Evolutionary conservation across 2,888 invertebrate species (phyloP).

Genomic region (Salticus scenicus): DNA sequence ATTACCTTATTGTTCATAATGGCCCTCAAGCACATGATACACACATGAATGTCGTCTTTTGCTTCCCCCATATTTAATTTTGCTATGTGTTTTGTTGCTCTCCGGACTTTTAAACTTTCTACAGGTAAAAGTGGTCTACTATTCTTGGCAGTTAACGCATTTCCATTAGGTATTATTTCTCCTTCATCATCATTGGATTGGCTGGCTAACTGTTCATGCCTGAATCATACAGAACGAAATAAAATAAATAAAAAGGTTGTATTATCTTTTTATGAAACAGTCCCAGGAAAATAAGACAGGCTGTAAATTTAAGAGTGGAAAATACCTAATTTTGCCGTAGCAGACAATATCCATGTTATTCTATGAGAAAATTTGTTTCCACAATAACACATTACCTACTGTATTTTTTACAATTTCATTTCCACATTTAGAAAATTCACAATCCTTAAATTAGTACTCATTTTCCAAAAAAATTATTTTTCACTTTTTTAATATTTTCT

Average conservation of each 20-base stretch:
- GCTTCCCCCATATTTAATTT: slow-evolving; percentile 95
- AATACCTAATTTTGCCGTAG: too few relatives aligned
- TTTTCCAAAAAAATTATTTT: too few relatives aligned
- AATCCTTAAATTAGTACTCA: too few relatives aligned
- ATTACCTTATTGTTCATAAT: slow-evolving; percentile 98
- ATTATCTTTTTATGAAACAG: too few relatives aligned
- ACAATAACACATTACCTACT: too few relatives aligned
- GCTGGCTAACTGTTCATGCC: slow-evolving; percentile 63
- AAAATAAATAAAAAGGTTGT: not conserved
- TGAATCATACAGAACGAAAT: slow-evolving; percentile 12
- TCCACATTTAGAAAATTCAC: too few relatives aligned
- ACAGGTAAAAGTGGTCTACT: slow-evolving; percentile 76
- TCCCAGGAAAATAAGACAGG: too few relatives aligned
- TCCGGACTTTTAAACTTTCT: slow-evolving; percentile 83
- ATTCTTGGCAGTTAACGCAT: slow-evolving; percentile 22
- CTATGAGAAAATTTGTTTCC: too few relatives aligned
- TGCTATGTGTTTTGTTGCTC: slow-evolving; percentile 87
- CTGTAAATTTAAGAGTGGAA: too few relatives aligned
- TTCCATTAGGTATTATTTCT: slow-evolving; percentile 60
- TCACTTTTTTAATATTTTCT: too few relatives aligned
- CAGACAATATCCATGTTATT: too few relatives aligned
- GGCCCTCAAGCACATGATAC: slow-evolving; percentile 98
- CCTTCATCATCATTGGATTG: slow-evolving; percentile 61
- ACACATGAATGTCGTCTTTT: slow-evolving; percentile 98
- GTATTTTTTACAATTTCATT: too few relatives aligned